Evolutionary conservation across 2,888 invertebrate species (phyloP).

Genomic region (Microchrysa polita): DNA sequence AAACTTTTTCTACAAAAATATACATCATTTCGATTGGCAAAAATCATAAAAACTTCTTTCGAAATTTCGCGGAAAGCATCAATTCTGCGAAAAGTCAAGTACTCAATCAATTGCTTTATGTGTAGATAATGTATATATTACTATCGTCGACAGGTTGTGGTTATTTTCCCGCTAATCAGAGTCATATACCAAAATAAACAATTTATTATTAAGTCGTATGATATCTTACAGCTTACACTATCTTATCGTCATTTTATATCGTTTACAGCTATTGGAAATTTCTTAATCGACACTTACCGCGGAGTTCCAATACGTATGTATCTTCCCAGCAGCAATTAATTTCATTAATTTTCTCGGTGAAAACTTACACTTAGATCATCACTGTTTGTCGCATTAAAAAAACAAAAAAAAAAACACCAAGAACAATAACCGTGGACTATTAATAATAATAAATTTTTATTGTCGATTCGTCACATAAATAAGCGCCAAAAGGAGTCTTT

Average conservation of each 20-base stretch:
- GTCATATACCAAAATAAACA: too few species aligned
- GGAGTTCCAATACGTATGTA: background rate
- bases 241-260: background rate
- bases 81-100: too few species aligned
- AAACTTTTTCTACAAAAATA: too few species aligned
- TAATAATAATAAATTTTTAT: background rate
- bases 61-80: too few species aligned
- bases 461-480: background rate
- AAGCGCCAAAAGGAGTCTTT: background rate
- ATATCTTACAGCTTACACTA: background rate
- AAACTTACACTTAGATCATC: background rate
- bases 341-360: background rate
- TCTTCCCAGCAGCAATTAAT: constrained; percentile 2
- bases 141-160: too few species aligned
- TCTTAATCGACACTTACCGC: constrained; percentile 7
- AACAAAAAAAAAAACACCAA: background rate
- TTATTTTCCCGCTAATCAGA: too few species aligned
- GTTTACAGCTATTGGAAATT: background rate
- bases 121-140: too few species aligned
- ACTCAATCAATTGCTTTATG: too few species aligned
- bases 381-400: background rate
- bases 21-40: too few species aligned
- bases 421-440: constrained; percentile 12
- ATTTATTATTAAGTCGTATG: background rate
- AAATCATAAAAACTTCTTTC: too few species aligned